Percentiles rank a stretch among this genome's conserved stretches.
These are phyloP conservation scores for Rhopalosiphum maidis DNA, from an alignment of 1,140 invertebrate genomes.

Conservation along the genomic window DNA sequence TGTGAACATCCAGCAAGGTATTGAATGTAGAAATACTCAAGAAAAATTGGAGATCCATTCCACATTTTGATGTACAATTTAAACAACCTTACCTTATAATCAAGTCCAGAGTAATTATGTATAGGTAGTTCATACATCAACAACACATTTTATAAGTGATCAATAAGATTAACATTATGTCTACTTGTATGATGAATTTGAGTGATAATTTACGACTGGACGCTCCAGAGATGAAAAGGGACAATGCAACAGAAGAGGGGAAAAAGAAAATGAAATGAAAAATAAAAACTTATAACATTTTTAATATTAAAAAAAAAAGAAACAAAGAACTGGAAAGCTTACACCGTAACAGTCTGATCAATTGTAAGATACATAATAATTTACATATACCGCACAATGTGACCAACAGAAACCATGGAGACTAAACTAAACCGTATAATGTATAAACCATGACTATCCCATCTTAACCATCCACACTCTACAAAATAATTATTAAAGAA, in stretches of 20 bases:
- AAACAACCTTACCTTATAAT: slow-evolving; percentile 36
- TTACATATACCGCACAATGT: slow-evolving; percentile 33
- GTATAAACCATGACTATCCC: background rate
- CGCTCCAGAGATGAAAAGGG: slow-evolving; percentile 45
- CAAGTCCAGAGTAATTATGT: slow-evolving; percentile 32
- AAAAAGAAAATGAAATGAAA: slow-evolving; percentile 54
- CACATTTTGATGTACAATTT: slow-evolving; percentile 20
- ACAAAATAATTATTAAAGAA: too few species aligned
- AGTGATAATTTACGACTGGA: slow-evolving; percentile 28
- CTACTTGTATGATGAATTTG: background rate
- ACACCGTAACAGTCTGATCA: slow-evolving; percentile 52
- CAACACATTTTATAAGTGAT: background rate
- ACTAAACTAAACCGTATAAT: background rate
- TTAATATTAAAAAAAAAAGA: slow-evolving; percentile 50
- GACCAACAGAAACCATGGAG: slow-evolving; percentile 35
- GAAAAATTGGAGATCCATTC: background rate
- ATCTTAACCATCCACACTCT: too few species aligned
- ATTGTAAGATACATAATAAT: background rate
- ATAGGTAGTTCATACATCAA: background rate
- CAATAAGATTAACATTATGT: slow-evolving; percentile 26
- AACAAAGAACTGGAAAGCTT: slow-evolving; percentile 57
- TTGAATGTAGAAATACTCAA: background rate
- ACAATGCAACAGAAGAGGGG: slow-evolving; percentile 49
- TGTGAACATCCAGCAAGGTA: background rate
- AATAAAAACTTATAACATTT: slow-evolving; percentile 56